Evolutionary conservation across 1,140 invertebrate genomes (phyloP).

Genomic region (Eumaeus atala): DNA sequence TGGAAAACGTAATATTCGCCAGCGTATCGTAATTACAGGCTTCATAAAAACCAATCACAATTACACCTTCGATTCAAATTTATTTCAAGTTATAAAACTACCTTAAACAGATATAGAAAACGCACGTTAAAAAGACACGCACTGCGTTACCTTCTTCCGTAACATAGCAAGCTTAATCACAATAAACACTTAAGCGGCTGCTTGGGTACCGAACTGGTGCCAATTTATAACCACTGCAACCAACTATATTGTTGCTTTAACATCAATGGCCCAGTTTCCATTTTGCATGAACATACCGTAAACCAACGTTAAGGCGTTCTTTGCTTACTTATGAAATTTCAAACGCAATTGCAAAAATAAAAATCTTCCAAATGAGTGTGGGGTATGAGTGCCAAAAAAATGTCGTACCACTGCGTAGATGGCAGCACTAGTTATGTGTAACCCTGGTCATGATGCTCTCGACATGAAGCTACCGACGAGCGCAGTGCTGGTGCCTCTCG

Average conservation of each 20-base stretch:
- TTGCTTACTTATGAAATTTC: no score
- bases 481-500: no score
- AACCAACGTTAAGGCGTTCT: no score
- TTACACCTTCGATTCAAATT: not conserved
- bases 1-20: no score
- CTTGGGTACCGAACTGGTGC: not conserved
- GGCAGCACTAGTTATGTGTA: no score
- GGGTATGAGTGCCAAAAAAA: no score
- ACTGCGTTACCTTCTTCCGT: not conserved
- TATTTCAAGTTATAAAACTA: slow-evolving; percentile 7
- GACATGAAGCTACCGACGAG: no score
- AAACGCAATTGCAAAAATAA: no score
- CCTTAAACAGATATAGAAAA: not conserved
- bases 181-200: slow-evolving; percentile 18
- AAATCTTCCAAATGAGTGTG: no score
- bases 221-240: slow-evolving; percentile 15
- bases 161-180: slow-evolving; percentile 8
- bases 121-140: not conserved
- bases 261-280: slow-evolving; percentile 12
- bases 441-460: no score
- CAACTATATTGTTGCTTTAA: slow-evolving; percentile 16
- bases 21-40: not conserved
- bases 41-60: not conserved
- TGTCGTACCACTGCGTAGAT: no score
- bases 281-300: not conserved